phyloP scores from a whole-genome alignment of 2,113 vertebrate genomes.

The Salvator merianae region DNA sequence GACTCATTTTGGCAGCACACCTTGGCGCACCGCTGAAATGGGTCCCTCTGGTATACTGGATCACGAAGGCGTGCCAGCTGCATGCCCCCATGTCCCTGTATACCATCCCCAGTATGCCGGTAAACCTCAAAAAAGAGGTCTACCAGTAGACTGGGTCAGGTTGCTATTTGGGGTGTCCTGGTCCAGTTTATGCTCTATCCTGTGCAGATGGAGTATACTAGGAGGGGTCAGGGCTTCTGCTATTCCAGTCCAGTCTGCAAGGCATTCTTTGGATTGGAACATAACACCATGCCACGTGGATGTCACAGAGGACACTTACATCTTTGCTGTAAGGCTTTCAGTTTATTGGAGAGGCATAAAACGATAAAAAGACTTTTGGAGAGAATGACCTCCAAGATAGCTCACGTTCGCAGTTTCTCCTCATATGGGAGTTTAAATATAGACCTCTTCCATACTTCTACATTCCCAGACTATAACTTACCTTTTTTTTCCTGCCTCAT shows the following conservation, averaged over 20 bases:
- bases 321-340: background rate
- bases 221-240: no score
- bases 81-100: no score
- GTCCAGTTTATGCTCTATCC: no score
- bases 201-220: no score
- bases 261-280: background rate
- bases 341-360: background rate
- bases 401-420: conserved; percentile 1
- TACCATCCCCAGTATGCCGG: no score
- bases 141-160: no score
- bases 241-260: background rate
- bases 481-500: background rate
- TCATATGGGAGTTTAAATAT: conserved; percentile 4
- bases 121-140: no score
- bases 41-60: no score
- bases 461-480: background rate
- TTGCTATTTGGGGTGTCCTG: no score
- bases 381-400: background rate
- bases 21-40: no score
- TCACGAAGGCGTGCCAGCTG: no score
- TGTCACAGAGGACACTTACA: background rate
- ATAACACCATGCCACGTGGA: background rate
- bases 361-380: background rate
- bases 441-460: background rate
- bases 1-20: no score